phyloP scores from a whole-genome alignment of 2,797 vertebrate genomes.

The Oophaga sylvatica region DNA sequence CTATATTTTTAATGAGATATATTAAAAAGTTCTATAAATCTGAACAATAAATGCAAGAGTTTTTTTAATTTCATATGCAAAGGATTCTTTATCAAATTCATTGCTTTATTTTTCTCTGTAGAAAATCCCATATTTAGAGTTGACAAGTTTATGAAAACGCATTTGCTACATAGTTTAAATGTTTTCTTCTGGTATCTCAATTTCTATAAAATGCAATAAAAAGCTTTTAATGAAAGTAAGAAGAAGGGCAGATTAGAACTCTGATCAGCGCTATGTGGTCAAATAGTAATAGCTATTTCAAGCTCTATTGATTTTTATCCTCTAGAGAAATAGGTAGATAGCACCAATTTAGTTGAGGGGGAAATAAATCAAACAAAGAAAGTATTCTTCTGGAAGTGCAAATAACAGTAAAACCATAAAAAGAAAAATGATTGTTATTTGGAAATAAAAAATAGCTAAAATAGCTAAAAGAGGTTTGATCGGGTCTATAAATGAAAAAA shows the following conservation, averaged over 20 bases:
- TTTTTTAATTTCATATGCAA: not conserved
- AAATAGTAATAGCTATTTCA: conserved; percentile 60
- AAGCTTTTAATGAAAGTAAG: conserved; percentile 53
- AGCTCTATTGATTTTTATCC: conserved; percentile 59
- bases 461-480: not conserved
- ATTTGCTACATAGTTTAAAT: conserved; percentile 31
- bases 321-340: conserved; percentile 53
- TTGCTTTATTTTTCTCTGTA: conserved; percentile 9
- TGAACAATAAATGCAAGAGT: not conserved
- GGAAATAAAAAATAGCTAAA: conserved; percentile 17
- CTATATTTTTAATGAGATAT: not conserved
- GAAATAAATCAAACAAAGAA: conserved; percentile 57
- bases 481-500: not conserved
- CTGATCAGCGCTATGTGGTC: conserved; percentile 49
- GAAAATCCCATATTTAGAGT: conserved; percentile 29
- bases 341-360: conserved; percentile 54
- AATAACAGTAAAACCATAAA: conserved; percentile 40
- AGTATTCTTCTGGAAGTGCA: conserved; percentile 51
- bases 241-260: conserved; percentile 49
- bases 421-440: conserved; percentile 33
- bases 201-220: conserved; percentile 55
- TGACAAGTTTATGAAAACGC: conserved; percentile 44
- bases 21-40: not conserved
- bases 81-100: conserved; percentile 20
- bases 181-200: conserved; percentile 15